Evolutionary conservation across 2,888 invertebrate genomes (phyloP).

Genomic region (Polyommatus iphigenia): DNA sequence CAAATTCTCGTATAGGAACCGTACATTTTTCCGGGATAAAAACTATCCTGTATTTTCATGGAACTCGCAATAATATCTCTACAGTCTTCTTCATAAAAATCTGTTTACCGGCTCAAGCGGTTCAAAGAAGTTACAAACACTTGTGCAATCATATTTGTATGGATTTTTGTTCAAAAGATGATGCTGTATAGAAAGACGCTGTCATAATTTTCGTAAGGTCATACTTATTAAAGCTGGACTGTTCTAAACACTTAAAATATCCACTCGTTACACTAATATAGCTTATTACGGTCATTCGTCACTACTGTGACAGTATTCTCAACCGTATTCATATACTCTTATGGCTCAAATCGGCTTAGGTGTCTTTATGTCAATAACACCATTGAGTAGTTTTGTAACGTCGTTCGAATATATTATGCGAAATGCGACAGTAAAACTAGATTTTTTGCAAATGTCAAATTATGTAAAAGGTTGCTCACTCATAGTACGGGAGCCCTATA

Average conservation of each 20-base stretch:
- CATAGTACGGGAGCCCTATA: too few relatives aligned
- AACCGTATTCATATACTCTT: neutral
- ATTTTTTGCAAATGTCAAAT: constrained; percentile 11
- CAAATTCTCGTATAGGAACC: too few relatives aligned
- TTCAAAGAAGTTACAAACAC: too few relatives aligned
- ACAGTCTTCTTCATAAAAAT: too few relatives aligned
- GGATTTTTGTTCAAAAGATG: too few relatives aligned
- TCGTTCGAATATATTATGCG: neutral
- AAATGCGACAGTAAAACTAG: neutral
- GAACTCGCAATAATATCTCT: too few relatives aligned
- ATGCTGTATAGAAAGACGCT: neutral
- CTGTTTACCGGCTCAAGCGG: too few relatives aligned
- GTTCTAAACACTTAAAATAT: neutral
- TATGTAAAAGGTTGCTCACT: neutral
- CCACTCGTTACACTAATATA: constrained; percentile 15
- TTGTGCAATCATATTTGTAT: too few relatives aligned
- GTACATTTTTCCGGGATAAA: too few relatives aligned
- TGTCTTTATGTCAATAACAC: constrained; percentile 2
- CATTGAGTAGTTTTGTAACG: neutral
- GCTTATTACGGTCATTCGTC: neutral
- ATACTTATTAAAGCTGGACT: constrained; percentile 19
- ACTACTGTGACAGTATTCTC: neutral
- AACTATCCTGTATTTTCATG: too few relatives aligned
- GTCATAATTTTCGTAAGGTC: constrained; percentile 22
- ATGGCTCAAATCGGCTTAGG: neutral